Conservation (phyloP, 2,888 invertebrate species). For the Thecocarcelia acutangulata region DNA sequence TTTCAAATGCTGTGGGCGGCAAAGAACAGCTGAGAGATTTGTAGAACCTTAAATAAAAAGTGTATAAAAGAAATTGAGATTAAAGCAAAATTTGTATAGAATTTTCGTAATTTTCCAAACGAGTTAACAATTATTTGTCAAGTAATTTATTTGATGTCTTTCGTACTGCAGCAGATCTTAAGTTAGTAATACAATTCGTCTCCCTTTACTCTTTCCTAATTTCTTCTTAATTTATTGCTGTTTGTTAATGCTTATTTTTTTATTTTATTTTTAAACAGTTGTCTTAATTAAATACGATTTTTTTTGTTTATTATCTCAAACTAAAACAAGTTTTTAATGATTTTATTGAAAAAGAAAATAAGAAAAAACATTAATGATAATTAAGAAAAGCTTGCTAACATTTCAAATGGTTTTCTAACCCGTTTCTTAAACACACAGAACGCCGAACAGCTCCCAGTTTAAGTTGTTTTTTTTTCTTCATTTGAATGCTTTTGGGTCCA, state of each 20-base stretch:
- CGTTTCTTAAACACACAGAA: constrained; percentile 22
- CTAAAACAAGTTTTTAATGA: no score
- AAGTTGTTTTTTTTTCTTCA: constrained; percentile 44
- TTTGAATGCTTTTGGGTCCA: constrained; percentile 61
- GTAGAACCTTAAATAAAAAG: not conserved
- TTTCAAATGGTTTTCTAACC: constrained; percentile 43
- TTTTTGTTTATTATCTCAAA: constrained; percentile 6
- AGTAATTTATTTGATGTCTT: constrained; percentile 71
- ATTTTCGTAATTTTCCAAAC: constrained; percentile 72
- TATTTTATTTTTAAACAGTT: constrained; percentile 29
- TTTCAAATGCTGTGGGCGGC: constrained; percentile 15
- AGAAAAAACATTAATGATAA: constrained; percentile 35
- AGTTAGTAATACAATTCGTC: constrained; percentile 3
- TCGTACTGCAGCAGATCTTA: constrained; percentile 36
- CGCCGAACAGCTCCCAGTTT: constrained; percentile 49
- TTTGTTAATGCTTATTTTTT: constrained; percentile 22
- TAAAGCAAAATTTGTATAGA: constrained; percentile 57
- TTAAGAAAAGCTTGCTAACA: constrained; percentile 23
- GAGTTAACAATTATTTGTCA: constrained; percentile 71
- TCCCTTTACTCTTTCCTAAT: constrained; percentile 2
- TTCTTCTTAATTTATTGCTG: constrained; percentile 36
- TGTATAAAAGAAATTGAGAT: constrained; percentile 16
- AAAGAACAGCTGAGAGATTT: constrained; percentile 6
- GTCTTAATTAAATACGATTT: constrained; percentile 46
- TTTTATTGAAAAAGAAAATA: not conserved